Evolutionary conservation across 2,797 vertebrate species (phyloP).

Genomic region (Coregonus sp.): DNA sequence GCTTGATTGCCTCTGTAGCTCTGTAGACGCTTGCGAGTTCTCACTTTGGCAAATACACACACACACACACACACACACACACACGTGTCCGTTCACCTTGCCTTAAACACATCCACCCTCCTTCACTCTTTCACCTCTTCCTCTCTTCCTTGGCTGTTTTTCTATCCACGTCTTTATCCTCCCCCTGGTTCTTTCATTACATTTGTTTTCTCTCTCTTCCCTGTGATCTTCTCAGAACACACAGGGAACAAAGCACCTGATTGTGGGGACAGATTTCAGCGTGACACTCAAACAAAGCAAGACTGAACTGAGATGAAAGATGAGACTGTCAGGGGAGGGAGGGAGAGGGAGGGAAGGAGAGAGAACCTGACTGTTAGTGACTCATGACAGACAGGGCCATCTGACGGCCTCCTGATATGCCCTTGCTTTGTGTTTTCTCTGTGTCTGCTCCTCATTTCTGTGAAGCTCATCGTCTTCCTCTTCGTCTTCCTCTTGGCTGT

Average conservation of each 20-base stretch:
- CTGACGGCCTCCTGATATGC: conserved; percentile 54
- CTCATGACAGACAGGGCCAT: conserved; percentile 53
- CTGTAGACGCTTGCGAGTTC: background rate
- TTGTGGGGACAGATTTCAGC: conserved; percentile 42
- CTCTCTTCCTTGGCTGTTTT: conserved; percentile 3
- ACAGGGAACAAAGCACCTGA: conserved; percentile 54
- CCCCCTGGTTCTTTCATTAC: conserved; percentile 59
- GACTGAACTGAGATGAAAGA: conserved; percentile 38
- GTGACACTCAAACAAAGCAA: conserved; percentile 43
- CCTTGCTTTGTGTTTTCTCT: conserved; percentile 11
- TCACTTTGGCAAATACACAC: background rate
- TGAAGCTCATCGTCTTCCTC: conserved; percentile 34
- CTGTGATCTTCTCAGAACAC: conserved; percentile 61
- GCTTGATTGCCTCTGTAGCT: conserved; percentile 53
- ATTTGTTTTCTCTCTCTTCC: conserved; percentile 51
- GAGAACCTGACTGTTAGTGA: conserved; percentile 62
- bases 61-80: background rate
- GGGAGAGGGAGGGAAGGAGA: conserved; percentile 28
- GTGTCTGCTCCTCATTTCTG: conserved; percentile 55
- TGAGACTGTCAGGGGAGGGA: background rate
- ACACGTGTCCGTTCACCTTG: conserved; percentile 6
- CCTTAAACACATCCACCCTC: background rate
- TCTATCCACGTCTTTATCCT: conserved; percentile 21
- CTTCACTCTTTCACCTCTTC: conserved; percentile 21
- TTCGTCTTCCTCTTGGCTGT: conserved; percentile 12